phyloP scores from a whole-genome alignment of 2,888 invertebrate species.

The Silvanus unidentatus region DNA sequence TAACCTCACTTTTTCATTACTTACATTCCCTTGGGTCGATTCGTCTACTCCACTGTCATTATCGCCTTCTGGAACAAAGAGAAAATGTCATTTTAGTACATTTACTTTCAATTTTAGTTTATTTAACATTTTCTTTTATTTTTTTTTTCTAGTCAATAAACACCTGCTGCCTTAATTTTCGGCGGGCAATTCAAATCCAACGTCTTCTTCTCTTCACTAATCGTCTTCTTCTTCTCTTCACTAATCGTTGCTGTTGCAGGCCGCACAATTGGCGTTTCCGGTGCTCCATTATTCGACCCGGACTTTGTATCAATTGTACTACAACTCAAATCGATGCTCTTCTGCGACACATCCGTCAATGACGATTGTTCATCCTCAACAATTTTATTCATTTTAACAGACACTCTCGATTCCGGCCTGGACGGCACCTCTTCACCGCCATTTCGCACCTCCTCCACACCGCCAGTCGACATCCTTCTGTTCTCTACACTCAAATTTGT shows the following conservation, averaged over 20 bases:
- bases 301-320: conserved; percentile 16
- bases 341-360: conserved; percentile 19
- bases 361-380: conserved; percentile 29
- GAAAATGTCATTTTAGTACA: conserved; percentile 17
- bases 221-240: neutral
- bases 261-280: neutral
- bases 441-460: conserved; percentile 41
- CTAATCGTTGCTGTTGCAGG: neutral
- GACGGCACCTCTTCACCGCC: conserved; percentile 26
- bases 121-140: too few relatives aligned
- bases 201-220: neutral
- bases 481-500: conserved; percentile 37
- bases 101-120: conserved; percentile 6
- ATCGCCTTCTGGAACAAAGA: conserved; percentile 65
- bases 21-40: conserved; percentile 73
- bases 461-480: conserved; percentile 34
- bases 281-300: neutral
- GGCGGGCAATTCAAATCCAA: conserved; percentile 1
- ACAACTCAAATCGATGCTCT: conserved; percentile 35
- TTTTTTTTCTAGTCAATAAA: too few relatives aligned
- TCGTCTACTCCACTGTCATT: conserved; percentile 80
- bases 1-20: conserved; percentile 32
- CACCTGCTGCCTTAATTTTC: neutral
- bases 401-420: conserved; percentile 34
- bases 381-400: conserved; percentile 35